Evolutionary conservation across 1,140 invertebrate species (phyloP).

Genomic region (Drosophila truncata): DNA sequence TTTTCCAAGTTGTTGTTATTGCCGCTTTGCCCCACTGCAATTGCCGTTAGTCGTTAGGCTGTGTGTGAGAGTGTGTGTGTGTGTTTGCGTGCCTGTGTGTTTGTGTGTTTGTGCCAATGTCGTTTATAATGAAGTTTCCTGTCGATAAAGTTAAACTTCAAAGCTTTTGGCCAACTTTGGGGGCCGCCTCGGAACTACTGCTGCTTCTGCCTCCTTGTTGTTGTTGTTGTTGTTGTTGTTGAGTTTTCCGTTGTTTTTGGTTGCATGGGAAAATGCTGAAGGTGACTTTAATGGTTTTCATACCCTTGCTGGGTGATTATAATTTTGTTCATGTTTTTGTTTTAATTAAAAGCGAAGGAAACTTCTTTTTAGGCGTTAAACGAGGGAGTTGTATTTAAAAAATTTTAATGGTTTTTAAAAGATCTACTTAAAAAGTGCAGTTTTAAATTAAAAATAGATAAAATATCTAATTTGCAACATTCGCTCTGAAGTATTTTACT

Average conservation of each 20-base stretch:
- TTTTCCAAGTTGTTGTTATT: slow-evolving; percentile 41
- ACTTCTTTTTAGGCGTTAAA: background rate
- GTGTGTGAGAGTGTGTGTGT: slow-evolving; percentile 1
- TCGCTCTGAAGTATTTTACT: too few relatives aligned
- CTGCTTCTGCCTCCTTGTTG: slow-evolving; percentile 4
- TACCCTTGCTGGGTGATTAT: slow-evolving; percentile 26
- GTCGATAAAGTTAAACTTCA: slow-evolving; percentile 78
- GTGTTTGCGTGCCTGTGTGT: slow-evolving; percentile 26
- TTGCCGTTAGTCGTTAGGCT: slow-evolving; percentile 43
- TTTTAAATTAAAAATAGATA: too few relatives aligned
- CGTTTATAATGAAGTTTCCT: slow-evolving; percentile 84
- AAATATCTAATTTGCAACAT: background rate
- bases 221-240: slow-evolving; percentile 1
- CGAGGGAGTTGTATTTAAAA: background rate
- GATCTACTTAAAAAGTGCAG: too few relatives aligned
- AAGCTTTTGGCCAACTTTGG: slow-evolving; percentile 46
- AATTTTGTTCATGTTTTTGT: slow-evolving; percentile 2
- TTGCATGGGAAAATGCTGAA: slow-evolving; percentile 57
- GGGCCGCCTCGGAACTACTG: slow-evolving; percentile 16
- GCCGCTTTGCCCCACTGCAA: slow-evolving; percentile 44
- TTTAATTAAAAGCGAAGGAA: slow-evolving; percentile 8
- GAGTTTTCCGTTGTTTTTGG: slow-evolving; percentile 20
- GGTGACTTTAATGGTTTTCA: slow-evolving; percentile 55
- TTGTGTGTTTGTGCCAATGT: slow-evolving; percentile 72
- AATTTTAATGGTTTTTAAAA: background rate